A percentile compares a stretch with the other conserved stretches of the same genome.
These are phyloP conservation scores for Gymnocheta viridis DNA, from an alignment of 2,888 invertebrate species.

Conservation along the genomic window DNA sequence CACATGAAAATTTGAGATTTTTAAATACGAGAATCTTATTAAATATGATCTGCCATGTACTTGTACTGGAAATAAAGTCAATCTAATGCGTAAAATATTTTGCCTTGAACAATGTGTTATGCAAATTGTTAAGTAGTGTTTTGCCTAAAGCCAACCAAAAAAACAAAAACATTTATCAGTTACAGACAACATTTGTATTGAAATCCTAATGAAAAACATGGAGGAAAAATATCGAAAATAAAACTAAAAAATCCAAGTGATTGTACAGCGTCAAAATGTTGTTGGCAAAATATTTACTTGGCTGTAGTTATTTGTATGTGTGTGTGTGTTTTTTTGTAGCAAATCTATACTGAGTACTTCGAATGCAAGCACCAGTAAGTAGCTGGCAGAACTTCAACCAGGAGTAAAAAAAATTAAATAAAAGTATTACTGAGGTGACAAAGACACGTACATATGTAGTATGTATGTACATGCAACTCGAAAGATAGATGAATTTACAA, in stretches of 20 bases:
- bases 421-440: slow-evolving; percentile 49
- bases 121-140: slow-evolving; percentile 51
- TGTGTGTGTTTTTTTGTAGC: background rate
- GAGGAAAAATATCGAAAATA: background rate
- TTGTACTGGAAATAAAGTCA: background rate
- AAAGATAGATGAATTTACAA: background rate
- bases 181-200: slow-evolving; percentile 47
- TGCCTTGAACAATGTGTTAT: slow-evolving; percentile 50
- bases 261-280: slow-evolving; percentile 61
- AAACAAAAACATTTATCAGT: slow-evolving; percentile 54
- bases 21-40: slow-evolving; percentile 36
- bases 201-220: slow-evolving; percentile 38
- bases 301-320: background rate
- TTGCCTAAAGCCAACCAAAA: slow-evolving; percentile 21
- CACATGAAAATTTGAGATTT: slow-evolving; percentile 5
- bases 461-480: slow-evolving; percentile 13
- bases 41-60: slow-evolving; percentile 36
- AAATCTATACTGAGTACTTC: slow-evolving; percentile 44
- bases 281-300: slow-evolving; percentile 45
- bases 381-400: slow-evolving; percentile 35
- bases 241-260: slow-evolving; percentile 28
- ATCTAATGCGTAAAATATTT: slow-evolving; percentile 64
- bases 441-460: slow-evolving; percentile 31
- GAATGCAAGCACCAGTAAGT: slow-evolving; percentile 54
- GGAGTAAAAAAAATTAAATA: slow-evolving; percentile 9